Evolutionary conservation across 2,888 invertebrate species (phyloP), one percentile per base, ranked within the genome.

Genomic region (Balanococcus diminutus): DNA sequence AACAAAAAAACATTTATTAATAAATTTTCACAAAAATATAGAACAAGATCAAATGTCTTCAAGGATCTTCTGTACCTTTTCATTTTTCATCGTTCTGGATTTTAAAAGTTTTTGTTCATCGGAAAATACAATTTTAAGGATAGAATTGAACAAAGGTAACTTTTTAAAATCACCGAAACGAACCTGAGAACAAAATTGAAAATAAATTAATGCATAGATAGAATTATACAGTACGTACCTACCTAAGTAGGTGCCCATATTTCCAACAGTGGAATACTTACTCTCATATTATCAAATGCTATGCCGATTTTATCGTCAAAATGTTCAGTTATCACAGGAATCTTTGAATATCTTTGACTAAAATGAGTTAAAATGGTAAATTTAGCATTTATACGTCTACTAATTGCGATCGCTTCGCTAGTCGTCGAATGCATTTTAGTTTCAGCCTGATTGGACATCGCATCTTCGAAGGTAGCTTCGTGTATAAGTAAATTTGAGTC

Each of bases 401-500:
- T 92, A 86, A 91, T 91, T 19, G 93, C 91, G 82, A 96, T 94
- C 0, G 96, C 97, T 89, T 96, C 95, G 0, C 94, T 93, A 0
- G 95, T 93, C 0, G 96, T 97, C 3, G 96, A 96, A 90, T 98
- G 98, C 91, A 93, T 93, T 91, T 98, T 98, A 0, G 91, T 87
- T 32, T 92, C 91, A 0, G 98, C 98, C 89, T 97, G 96, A 0
- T 92, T 91, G 4, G 92, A 92, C 61, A 98, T 90, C 86, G 95
- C 95, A 90, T 98, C 97, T 89, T 98, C 98, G 95, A 98, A 97
- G 0, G 99, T 99, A 4, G 98, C 98, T 91, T 99, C 99, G 91
- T 99, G 99, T 88, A 99, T 97, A 0, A 99, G 91, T 8, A 99
- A 90, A 88, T 96, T 95, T 61, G 96, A 96, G 88, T 93, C 91